A percentile compares a stretch with the other conserved stretches of the same genome.
These are phyloP conservation scores for Catamblyrhynchus diadema DNA, from an alignment of 2,797 vertebrate genomes.

Conservation along the genomic window DNA sequence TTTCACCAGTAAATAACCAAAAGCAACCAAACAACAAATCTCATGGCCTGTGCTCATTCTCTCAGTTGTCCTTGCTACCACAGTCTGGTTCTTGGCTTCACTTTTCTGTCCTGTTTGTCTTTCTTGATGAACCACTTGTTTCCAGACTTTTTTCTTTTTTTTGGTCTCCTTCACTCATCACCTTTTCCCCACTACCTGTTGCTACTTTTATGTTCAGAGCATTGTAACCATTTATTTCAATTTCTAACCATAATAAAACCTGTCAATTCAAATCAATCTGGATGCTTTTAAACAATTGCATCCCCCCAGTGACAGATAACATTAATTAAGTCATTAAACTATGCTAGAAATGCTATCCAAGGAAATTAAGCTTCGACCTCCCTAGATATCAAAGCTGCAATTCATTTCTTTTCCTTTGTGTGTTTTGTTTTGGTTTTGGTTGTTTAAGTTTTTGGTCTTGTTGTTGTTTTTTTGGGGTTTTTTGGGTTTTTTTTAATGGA, in stretches of 20 bases:
- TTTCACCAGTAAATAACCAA: not conserved
- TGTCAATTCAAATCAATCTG: not conserved
- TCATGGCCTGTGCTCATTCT: not conserved
- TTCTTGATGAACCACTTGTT: not conserved
- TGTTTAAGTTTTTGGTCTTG: not conserved
- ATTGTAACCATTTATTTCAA: not conserved
- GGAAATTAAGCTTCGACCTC: not conserved
- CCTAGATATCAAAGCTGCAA: not conserved
- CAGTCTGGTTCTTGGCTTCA: not conserved
- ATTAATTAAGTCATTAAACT: conserved; percentile 4
- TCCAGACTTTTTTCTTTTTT: not conserved
- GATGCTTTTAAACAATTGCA: not conserved
- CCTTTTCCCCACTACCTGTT: not conserved
- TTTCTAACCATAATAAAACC: not conserved
- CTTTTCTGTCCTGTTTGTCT: not conserved
- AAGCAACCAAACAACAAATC: not conserved
- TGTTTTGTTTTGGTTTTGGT: not conserved
- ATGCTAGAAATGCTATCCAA: not conserved
- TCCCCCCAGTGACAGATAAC: not conserved
- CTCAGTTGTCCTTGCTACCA: not conserved
- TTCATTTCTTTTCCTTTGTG: fast-evolving
- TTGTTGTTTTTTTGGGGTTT: too few species aligned
- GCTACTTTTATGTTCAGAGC: not conserved
- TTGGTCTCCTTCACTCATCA: not conserved
- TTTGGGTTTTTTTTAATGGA: not conserved